phyloP scores from a whole-genome alignment of 2,888 invertebrate genomes.

The Dryocosmus kuriphilus region DNA sequence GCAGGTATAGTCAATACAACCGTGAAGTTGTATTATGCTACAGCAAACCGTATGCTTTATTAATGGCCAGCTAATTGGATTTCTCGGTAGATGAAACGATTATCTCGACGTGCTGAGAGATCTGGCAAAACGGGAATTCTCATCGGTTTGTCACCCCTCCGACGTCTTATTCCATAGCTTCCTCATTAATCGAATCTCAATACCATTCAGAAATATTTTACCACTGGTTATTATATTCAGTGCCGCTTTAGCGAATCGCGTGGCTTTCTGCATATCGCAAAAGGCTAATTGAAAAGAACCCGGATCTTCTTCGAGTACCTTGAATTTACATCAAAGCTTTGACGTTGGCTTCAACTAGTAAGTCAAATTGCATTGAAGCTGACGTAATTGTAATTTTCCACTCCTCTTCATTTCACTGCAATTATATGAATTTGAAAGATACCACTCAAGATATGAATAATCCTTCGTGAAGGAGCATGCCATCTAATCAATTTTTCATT shows the following conservation, averaged over 20 bases:
- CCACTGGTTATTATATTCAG: background rate
- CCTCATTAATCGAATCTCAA: slow-evolving; percentile 6
- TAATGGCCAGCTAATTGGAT: slow-evolving; percentile 72
- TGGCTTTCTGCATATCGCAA: background rate
- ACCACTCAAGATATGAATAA: slow-evolving; percentile 19
- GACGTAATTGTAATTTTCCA: slow-evolving; percentile 33
- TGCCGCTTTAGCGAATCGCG: background rate
- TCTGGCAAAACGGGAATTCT: background rate
- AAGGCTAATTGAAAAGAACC: slow-evolving; percentile 28
- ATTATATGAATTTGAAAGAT: slow-evolving; percentile 14
- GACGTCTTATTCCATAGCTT: background rate
- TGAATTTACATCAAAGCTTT: slow-evolving; percentile 31
- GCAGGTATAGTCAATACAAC: background rate
- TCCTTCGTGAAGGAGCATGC: slow-evolving; percentile 10
- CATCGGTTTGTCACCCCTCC: background rate
- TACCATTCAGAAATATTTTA: background rate
- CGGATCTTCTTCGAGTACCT: background rate
- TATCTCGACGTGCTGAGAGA: slow-evolving; percentile 50
- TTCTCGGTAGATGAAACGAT: slow-evolving; percentile 62
- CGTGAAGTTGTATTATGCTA: slow-evolving; percentile 10
- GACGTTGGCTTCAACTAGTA: slow-evolving; percentile 21
- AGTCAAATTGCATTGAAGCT: slow-evolving; percentile 27
- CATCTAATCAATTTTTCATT: slow-evolving; percentile 10
- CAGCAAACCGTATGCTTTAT: slow-evolving; percentile 54
- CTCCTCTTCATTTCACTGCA: slow-evolving; percentile 5